A percentile compares a stretch with the other conserved stretches of the same genome.
Conservation (phyloP, 2,113 vertebrate species). For the Australoheros scitulus region DNA sequence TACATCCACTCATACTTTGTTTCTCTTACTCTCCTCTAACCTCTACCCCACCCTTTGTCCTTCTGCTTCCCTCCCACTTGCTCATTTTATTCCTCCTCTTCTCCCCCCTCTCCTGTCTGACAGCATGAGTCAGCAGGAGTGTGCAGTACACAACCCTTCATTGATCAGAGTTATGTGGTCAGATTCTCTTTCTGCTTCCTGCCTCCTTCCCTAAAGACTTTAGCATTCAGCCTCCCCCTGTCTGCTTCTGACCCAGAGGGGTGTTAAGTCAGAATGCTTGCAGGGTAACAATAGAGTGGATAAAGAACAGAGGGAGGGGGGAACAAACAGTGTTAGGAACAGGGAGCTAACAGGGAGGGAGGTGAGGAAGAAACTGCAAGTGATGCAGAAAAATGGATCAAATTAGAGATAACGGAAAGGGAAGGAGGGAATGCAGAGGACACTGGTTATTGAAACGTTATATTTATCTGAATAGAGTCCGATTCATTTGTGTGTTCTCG, state of each 20-base stretch:
- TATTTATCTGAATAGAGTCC: slow-evolving; percentile 2
- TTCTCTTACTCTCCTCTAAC: not conserved
- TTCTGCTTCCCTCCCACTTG: slow-evolving; percentile 15
- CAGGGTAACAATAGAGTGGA: not conserved
- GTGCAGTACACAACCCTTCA: slow-evolving; percentile 21
- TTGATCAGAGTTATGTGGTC: slow-evolving; percentile 56
- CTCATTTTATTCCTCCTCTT: not conserved
- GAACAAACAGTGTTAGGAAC: slow-evolving; percentile 44
- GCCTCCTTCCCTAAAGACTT: slow-evolving; percentile 14
- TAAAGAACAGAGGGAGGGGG: not conserved
- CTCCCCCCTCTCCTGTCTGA: not conserved
- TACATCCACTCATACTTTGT: slow-evolving; percentile 36
- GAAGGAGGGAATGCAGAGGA: not conserved
- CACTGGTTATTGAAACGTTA: no score
- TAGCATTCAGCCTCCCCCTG: slow-evolving; percentile 6
- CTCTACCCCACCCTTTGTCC: slow-evolving; percentile 34
- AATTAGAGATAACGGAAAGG: not conserved
- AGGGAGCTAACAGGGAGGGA: not conserved
- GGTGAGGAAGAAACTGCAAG: not conserved
- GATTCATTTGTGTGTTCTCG: not conserved
- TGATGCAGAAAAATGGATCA: not conserved
- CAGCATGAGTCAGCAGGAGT: slow-evolving; percentile 59
- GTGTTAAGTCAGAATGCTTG: slow-evolving; percentile 4
- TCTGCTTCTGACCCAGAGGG: slow-evolving; percentile 5
- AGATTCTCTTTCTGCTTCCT: slow-evolving; percentile 23